These are phyloP conservation scores for Ecliptopera silaceata DNA, from an alignment of 2,888 invertebrate genomes.

Conservation along the genomic window DNA sequence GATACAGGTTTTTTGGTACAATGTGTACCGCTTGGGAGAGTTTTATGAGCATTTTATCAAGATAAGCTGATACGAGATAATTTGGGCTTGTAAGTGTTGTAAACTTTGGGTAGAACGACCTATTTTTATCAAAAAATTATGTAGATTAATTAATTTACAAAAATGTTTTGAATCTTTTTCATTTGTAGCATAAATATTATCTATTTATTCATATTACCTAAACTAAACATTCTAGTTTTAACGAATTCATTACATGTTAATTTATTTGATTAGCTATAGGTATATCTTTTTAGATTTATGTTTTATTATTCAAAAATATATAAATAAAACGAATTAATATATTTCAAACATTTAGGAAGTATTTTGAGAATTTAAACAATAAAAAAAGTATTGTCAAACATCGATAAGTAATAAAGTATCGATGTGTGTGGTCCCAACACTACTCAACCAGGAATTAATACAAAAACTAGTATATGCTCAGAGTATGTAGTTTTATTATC, in stretches of 20 bases:
- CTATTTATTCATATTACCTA: too few relatives aligned
- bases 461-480: conserved; percentile 3
- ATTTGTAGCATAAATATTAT: not conserved
- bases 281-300: too few relatives aligned
- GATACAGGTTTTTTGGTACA: conserved; percentile 8
- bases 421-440: conserved; percentile 4
- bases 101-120: conserved; percentile 7
- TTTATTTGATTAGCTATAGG: too few relatives aligned
- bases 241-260: too few relatives aligned
- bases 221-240: too few relatives aligned
- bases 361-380: too few relatives aligned
- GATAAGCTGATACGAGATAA: conserved; percentile 15
- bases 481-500: not conserved
- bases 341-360: too few relatives aligned
- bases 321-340: too few relatives aligned
- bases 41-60: conserved; percentile 22
- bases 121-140: not conserved
- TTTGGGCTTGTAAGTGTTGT: conserved; percentile 1
- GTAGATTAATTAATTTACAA: not conserved
- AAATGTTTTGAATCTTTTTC: not conserved
- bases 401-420: not conserved
- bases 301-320: too few relatives aligned
- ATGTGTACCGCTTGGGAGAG: conserved; percentile 6
- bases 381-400: not conserved
- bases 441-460: conserved; percentile 1